A percentile compares a stretch with the other conserved stretches of the same genome.
Conservation (phyloP, 2,888 invertebrate genomes). For the Sceliomorpha sp. region DNA sequence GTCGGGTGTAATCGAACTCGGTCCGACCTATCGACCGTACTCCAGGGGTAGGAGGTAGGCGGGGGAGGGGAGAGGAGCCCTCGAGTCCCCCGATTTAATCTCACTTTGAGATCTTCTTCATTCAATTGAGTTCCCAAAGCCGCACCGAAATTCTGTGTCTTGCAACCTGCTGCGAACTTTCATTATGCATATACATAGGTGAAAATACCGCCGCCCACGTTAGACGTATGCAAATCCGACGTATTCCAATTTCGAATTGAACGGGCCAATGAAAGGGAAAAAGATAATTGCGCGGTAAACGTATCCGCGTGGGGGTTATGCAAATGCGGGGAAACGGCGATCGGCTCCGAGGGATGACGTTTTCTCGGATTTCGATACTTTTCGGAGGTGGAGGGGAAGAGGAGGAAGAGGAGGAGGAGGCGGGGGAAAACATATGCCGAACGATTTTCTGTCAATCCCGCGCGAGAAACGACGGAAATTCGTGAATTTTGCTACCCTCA, state of each 20-base stretch:
- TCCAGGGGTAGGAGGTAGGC: no score
- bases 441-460: no score
- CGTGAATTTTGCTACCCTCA: constrained; percentile 25
- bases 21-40: constrained; percentile 41
- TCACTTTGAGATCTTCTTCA: constrained; percentile 53
- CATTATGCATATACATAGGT: constrained; percentile 40
- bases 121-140: constrained; percentile 45
- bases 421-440: no score
- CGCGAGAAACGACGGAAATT: constrained; percentile 21
- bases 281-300: no score
- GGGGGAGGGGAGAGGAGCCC: constrained; percentile 33
- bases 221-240: constrained; percentile 35
- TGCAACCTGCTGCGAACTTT: constrained; percentile 41
- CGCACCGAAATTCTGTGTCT: constrained; percentile 42
- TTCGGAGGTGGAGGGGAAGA: no score
- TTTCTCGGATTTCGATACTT: no score
- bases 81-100: constrained; percentile 56
- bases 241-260: not conserved
- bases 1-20: constrained; percentile 58
- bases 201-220: constrained; percentile 22
- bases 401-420: no score
- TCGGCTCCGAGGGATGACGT: no score
- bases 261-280: no score
- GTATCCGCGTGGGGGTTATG: no score
- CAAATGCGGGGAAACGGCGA: no score